Conservation (phyloP, 2,797 vertebrate genomes). For the Cheracebus regulus region DNA sequence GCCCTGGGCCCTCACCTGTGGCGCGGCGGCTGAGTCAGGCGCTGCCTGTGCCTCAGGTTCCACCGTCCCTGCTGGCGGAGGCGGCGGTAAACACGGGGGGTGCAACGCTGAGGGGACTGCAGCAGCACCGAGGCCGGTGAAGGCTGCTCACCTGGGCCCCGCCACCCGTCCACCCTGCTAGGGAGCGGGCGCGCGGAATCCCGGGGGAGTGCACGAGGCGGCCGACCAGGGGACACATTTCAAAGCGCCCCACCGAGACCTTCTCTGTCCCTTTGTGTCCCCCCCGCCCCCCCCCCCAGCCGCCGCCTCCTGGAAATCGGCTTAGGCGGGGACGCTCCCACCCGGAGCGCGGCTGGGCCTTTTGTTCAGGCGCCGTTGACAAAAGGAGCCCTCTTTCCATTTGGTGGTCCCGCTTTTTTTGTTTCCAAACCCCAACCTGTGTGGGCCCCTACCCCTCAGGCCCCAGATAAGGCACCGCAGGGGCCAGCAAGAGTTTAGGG, state of each 20-base stretch:
- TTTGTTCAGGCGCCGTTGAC: conserved; percentile 46
- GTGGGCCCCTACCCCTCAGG: conserved; percentile 22
- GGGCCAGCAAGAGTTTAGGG: conserved; percentile 22
- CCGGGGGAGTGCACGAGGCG: not conserved
- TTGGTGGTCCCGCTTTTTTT: conserved; percentile 35
- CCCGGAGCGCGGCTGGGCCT: not conserved
- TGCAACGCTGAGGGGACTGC: not conserved
- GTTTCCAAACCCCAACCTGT: conserved; percentile 56
- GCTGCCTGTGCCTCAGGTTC: conserved; percentile 56
- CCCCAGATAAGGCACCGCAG: conserved; percentile 25
- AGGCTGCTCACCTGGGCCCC: not conserved
- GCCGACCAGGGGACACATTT: not conserved
- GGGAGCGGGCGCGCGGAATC: not conserved
- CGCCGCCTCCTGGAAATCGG: not conserved
- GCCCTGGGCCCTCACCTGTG: conserved; percentile 69
- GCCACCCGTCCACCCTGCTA: not conserved
- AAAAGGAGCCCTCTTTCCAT: not conserved
- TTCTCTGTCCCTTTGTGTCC: not conserved
- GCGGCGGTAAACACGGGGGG: conserved; percentile 50
- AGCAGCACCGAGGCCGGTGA: not conserved
- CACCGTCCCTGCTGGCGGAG: conserved; percentile 46
- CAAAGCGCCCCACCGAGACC: not conserved
- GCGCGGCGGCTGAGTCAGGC: conserved; percentile 70
- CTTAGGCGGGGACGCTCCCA: conserved; percentile 5
- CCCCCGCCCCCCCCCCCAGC: not conserved